phyloP scores from a whole-genome alignment of 2,888 invertebrate species.

The Allygus modestus region DNA sequence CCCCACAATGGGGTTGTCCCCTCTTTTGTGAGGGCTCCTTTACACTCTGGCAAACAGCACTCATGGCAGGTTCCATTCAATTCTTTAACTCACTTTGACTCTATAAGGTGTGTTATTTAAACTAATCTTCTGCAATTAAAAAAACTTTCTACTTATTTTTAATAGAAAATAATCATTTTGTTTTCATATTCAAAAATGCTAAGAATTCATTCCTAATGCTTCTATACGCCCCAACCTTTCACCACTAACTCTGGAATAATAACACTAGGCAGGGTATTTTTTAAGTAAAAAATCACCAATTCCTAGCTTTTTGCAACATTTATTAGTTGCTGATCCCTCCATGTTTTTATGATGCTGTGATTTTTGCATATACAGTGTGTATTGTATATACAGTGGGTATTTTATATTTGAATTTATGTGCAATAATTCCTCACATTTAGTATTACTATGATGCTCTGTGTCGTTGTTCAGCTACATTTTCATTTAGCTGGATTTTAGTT shows the following conservation, averaged over 20 bases:
- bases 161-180: not conserved
- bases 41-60: not conserved
- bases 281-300: not conserved
- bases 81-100: not conserved
- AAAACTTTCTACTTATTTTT: not conserved
- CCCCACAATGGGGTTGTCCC: not conserved
- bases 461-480: not conserved
- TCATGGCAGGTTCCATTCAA: not conserved
- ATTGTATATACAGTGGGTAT: not conserved
- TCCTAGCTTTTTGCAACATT: slow-evolving; percentile 32
- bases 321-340: slow-evolving; percentile 44
- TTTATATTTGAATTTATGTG: slow-evolving; percentile 30
- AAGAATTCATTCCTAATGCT: not conserved
- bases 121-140: not conserved
- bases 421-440: slow-evolving; percentile 18
- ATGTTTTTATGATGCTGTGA: slow-evolving; percentile 26
- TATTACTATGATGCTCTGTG: not conserved
- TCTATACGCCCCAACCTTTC: too few relatives aligned
- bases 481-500: not conserved
- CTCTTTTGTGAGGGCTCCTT: not conserved
- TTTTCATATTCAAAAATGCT: not conserved
- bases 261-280: slow-evolving; percentile 6
- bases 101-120: not conserved
- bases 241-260: too few relatives aligned
- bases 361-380: slow-evolving; percentile 30